phyloP scores from a whole-genome alignment of 2,113 vertebrate species.

The Argyrosomus japonicus region DNA sequence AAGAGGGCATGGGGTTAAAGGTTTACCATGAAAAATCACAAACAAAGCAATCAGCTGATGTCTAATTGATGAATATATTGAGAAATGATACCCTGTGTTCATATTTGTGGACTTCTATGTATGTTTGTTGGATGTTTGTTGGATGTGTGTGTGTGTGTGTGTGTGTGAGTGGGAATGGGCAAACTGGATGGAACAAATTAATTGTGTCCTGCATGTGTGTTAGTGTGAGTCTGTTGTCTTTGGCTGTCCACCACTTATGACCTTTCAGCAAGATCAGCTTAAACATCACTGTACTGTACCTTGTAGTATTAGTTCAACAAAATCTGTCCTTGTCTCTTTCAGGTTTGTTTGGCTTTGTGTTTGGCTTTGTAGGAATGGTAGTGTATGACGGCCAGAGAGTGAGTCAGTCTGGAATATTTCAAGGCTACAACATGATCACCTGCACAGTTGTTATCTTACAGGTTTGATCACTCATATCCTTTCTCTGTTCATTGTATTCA shows the following conservation, averaged over 20 bases:
- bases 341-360: conserved; percentile 93
- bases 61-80: not conserved
- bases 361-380: conserved; percentile 90
- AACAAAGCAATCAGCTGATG: not conserved
- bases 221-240: too few species aligned
- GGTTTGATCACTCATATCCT: conserved; percentile 75
- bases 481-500: not conserved
- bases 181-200: too few species aligned
- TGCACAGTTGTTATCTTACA: conserved; percentile 92
- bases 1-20: not conserved
- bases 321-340: conserved; percentile 23
- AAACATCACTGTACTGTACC: not conserved
- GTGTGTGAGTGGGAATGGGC: too few species aligned
- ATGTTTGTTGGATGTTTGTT: too few species aligned
- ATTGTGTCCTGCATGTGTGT: too few species aligned
- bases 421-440: conserved; percentile 92
- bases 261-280: not conserved
- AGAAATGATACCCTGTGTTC: not conserved
- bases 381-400: conserved; percentile 89
- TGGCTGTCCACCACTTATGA: not conserved
- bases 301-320: not conserved
- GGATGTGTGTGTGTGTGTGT: too few species aligned
- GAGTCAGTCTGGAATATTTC: conserved; percentile 90
- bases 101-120: not conserved
- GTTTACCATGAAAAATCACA: not conserved